phyloP scores from a whole-genome alignment of 2,113 vertebrate species.

The Marcusenius ussheri region DNA sequence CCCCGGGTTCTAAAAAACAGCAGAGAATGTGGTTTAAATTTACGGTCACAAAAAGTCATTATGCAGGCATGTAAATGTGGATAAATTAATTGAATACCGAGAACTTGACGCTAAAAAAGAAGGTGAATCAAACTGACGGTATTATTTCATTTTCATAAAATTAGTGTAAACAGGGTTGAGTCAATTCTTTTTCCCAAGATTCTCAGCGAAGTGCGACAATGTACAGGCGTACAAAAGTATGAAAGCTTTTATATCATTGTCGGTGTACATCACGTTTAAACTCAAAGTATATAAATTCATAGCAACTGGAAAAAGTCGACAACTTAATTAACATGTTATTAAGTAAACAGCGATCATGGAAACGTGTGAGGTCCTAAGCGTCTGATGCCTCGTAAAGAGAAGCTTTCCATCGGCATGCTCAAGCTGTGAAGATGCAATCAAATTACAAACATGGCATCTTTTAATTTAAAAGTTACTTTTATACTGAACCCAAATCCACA shows the following conservation, averaged over 20 bases:
- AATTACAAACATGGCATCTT: background rate
- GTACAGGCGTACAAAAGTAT: background rate
- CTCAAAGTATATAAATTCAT: background rate
- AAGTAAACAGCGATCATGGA: background rate
- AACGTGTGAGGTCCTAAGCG: background rate
- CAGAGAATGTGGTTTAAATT: background rate
- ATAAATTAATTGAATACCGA: background rate
- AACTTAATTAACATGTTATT: background rate
- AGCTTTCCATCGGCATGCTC: background rate
- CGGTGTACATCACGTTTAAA: background rate
- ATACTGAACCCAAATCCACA: background rate
- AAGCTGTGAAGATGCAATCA: background rate
- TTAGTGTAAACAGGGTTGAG: background rate
- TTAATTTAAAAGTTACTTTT: background rate
- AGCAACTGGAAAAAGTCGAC: background rate
- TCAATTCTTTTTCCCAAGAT: background rate
- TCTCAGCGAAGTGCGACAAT: background rate
- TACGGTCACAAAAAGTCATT: background rate
- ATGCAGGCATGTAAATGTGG: background rate
- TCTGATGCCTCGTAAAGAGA: background rate
- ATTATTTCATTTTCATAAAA: background rate
- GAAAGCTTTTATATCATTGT: background rate
- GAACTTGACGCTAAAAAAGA: background rate
- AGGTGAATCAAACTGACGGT: background rate
- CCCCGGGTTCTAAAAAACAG: conserved; percentile 45